Conservation (phyloP, 2,797 vertebrate species). For the Zalophus californianus region DNA sequence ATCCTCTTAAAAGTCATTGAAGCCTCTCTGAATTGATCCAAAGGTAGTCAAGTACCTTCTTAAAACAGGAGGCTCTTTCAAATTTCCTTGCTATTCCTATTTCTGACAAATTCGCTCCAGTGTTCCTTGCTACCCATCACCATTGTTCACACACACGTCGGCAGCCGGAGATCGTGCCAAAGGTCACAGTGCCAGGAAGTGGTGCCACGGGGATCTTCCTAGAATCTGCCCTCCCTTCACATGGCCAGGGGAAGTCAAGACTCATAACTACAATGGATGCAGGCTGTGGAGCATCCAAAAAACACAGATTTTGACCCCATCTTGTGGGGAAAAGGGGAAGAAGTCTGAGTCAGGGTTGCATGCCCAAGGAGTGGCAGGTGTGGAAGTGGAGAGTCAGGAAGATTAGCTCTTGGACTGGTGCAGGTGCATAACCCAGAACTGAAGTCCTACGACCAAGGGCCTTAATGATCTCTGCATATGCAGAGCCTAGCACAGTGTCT, state of each 20-base stretch:
- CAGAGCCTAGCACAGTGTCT: background rate
- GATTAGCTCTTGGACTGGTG: background rate
- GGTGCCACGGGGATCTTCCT: background rate
- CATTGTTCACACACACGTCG: no score
- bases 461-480: background rate
- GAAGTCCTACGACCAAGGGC: background rate
- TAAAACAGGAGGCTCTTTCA: slow-evolving; percentile 51
- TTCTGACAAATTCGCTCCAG: background rate
- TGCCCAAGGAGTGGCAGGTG: background rate
- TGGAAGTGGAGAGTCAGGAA: background rate
- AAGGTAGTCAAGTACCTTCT: slow-evolving; percentile 61
- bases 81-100: background rate
- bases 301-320: background rate
- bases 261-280: background rate
- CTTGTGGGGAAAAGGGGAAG: background rate
- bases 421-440: background rate
- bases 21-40: slow-evolving; percentile 63
- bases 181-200: slow-evolving; percentile 1
- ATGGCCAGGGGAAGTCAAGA: background rate
- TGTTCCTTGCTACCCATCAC: background rate
- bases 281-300: background rate
- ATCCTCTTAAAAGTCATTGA: slow-evolving; percentile 70
- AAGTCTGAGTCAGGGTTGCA: background rate
- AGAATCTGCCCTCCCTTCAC: background rate
- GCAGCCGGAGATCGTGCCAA: background rate